These are phyloP conservation scores for Athrips mouffetella DNA, from an alignment of 2,888 invertebrate species.

Conservation along the genomic window DNA sequence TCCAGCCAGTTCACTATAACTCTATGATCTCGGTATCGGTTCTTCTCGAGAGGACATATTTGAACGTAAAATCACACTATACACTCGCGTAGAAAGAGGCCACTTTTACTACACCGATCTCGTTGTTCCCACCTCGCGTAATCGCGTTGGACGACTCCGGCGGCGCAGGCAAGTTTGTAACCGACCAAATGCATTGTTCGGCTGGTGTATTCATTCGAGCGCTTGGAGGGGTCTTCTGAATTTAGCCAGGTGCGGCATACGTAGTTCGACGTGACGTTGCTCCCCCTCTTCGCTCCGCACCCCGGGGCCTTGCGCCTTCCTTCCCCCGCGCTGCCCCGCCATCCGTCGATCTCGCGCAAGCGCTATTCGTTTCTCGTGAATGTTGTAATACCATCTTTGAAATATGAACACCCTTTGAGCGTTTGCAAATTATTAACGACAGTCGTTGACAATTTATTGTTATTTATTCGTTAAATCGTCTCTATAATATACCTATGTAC, in stretches of 20 bases:
- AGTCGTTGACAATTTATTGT: too few species aligned
- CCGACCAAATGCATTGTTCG: conserved; percentile 36
- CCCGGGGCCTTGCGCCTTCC: conserved; percentile 71
- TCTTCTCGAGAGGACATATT: conserved; percentile 28
- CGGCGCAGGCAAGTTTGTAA: conserved; percentile 69
- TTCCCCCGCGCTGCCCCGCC: conserved; percentile 51
- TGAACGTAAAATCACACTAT: conserved; percentile 39
- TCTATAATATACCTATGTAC: too few species aligned
- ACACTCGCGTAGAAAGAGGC: conserved; percentile 49
- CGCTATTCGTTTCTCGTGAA: conserved; percentile 64
- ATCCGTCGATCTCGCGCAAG: conserved; percentile 55
- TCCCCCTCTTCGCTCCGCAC: conserved; percentile 56
- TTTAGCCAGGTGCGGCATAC: conserved; percentile 57
- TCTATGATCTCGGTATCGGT: conserved; percentile 25
- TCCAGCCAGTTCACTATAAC: conserved; percentile 30
- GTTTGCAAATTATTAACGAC: too few species aligned
- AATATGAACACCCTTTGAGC: conserved; percentile 15
- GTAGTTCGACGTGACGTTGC: conserved; percentile 75
- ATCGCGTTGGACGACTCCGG: conserved; percentile 70
- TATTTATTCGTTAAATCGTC: too few species aligned
- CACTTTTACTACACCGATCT: conserved; percentile 63
- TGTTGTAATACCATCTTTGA: conserved; percentile 54
- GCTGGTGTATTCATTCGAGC: conserved; percentile 24
- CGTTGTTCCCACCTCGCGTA: conserved; percentile 68
- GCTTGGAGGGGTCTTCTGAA: conserved; percentile 39